phyloP scores from a whole-genome alignment of 2,888 invertebrate species.

The Bellardia pandia region DNA sequence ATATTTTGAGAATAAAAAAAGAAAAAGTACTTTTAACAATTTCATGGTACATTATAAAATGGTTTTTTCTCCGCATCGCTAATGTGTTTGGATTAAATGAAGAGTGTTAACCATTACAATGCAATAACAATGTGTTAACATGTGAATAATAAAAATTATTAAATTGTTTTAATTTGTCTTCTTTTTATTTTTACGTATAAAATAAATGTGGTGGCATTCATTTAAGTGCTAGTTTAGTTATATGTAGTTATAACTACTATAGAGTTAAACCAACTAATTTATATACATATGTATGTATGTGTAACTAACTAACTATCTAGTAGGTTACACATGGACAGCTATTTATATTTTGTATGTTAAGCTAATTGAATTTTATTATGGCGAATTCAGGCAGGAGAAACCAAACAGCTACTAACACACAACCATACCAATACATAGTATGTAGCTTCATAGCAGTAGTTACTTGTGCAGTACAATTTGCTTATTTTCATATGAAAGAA shows the following conservation, averaged over 20 bases:
- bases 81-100: slow-evolving; percentile 1
- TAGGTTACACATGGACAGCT: slow-evolving; percentile 13
- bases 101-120: neutral
- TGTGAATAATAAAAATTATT: slow-evolving; percentile 52
- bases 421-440: slow-evolving; percentile 8
- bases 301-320: neutral
- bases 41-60: neutral
- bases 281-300: neutral
- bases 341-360: slow-evolving; percentile 39
- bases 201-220: neutral
- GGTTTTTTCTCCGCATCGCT: neutral
- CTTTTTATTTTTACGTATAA: neutral
- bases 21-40: neutral
- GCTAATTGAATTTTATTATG: slow-evolving; percentile 71
- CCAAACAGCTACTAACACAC: slow-evolving; percentile 36
- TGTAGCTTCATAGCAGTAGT: neutral
- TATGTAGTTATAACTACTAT: slow-evolving; percentile 16
- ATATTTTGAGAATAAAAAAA: too few relatives aligned
- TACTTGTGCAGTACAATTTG: slow-evolving; percentile 32
- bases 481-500: slow-evolving; percentile 58
- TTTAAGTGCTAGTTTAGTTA: neutral
- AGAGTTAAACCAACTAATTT: slow-evolving; percentile 23
- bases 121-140: slow-evolving; percentile 47
- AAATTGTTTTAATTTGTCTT: slow-evolving; percentile 46
- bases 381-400: slow-evolving; percentile 57